Base-by-base conservation (phyloP, 35 echinoderm and acorn worm species). In the Ophiothrix spiculata region DNA sequence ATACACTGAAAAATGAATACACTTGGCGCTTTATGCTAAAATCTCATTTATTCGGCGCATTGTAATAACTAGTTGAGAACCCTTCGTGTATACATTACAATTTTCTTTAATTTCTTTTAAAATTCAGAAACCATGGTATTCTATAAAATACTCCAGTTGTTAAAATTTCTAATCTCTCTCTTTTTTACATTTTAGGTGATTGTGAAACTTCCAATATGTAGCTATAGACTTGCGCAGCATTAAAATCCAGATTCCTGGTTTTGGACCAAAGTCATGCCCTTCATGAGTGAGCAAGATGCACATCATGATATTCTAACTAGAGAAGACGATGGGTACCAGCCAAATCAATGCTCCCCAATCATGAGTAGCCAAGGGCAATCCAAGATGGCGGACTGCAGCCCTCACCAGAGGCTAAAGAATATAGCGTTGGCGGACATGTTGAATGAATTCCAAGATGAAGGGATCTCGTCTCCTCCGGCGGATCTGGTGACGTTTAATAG, bases 251-350 rank as follows among this genome's bases (percentile, higher is more conserved):
- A 21, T 54, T 54, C 45, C 8, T 8, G 45, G 60, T 10, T 69
- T 69, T 69, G 8, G 60, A 69, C 25, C 60, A 69, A 69, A 69
- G 60, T n/a, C 60, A 69, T 69, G 60, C 60, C 60, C 60, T 69
- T 28, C 29, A 69, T 69, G 60, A 69, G 60, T 69, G 60, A 28
- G 16, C 17, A 69, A 69, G 60, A 1, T 69, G 29, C 8, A 69
- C 60, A n/a, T n/a, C 60, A 69, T 25, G 60, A 25, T 28, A 69
- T 69, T 12, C 17, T 28, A 4, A 28, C 6, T 28, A 28, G 29
- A 69, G 60, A 69, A 69, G 60, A 69, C 3, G 60, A 69, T 69
- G 60, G 23, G 60, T 2, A 4, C 17, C 23, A 25, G 16, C 4
- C 60, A 69, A 69, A 69, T n/a, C 60, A 28, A 69, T 69, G 60